Evolutionary conservation across 1,140 invertebrate species (phyloP).

Genomic region (Danaus melanippus): DNA sequence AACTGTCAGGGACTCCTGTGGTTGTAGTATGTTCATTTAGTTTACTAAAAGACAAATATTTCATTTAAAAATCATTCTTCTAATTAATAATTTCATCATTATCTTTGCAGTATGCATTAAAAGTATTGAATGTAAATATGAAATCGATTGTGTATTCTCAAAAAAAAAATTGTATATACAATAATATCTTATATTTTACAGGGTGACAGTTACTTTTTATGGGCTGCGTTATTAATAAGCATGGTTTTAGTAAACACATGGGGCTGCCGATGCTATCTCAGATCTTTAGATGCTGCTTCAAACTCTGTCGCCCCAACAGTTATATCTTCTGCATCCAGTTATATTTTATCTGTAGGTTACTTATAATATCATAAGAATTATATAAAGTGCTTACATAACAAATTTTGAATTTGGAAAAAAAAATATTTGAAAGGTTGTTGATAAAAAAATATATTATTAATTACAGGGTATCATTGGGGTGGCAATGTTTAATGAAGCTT

Average conservation of each 20-base stretch:
- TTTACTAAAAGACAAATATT: conserved; percentile 2
- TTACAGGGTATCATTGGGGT: conserved; percentile 72
- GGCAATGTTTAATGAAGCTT: conserved; percentile 70
- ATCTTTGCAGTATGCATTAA: background rate
- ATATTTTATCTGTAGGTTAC: conserved; percentile 75
- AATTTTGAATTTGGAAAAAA: too few relatives aligned
- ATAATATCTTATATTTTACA: conserved; percentile 13
- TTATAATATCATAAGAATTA: conserved; percentile 1
- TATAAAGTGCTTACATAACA: background rate
- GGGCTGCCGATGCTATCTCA: conserved; percentile 75
- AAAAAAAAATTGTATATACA: too few relatives aligned
- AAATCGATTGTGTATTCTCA: too few relatives aligned
- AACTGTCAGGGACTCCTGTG: conserved; percentile 47
- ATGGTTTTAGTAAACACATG: conserved; percentile 75
- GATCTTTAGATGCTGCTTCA: conserved; percentile 70
- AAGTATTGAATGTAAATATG: too few relatives aligned
- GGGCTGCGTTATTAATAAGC: conserved; percentile 45
- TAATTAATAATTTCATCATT: conserved; percentile 1
- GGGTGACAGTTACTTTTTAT: conserved; percentile 51
- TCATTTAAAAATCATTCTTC: background rate
- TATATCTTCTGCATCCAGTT: conserved; percentile 75
- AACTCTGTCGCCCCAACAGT: conserved; percentile 76
- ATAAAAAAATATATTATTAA: conserved; percentile 1
- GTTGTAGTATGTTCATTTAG: conserved; percentile 40
- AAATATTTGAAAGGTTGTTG: background rate